Base-by-base conservation (phyloP, 2,888 invertebrate species). In the Andrena marginata region DNA sequence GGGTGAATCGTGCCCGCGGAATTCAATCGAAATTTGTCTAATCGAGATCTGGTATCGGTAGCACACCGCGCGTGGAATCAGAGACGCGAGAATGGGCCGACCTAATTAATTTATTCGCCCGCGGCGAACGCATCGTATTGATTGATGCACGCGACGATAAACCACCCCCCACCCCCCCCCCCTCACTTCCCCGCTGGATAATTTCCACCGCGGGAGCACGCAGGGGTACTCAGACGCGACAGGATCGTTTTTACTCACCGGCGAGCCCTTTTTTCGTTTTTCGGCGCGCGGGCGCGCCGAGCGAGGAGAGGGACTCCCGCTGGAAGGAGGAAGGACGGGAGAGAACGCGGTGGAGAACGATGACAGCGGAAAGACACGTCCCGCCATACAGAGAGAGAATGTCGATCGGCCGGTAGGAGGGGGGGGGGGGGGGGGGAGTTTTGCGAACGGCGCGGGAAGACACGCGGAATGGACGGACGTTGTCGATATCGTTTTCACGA, bases 401-500 rank as follows among this genome's bases (percentile, higher is more conserved):
- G 86, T 87, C 86, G 86, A 87, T 87, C 85, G 80, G n/a, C n/a
- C n/a, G n/a, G n/a, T n/a, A n/a, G n/a, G n/a, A n/a, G n/a, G n/a
- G n/a, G n/a, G n/a, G n/a, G n/a, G n/a, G 42, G 5, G 2, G 29
- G 29, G 29, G 31, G 31, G 0, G 86, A 77, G 84, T 86, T 87
- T 80, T 72, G 10, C 84, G 79, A 67, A 65, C 86, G 79, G 84
- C 73, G 84, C 73, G 70, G 86, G 86, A 86, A 87, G 86, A 86
- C 86, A 86, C 86, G 86, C 82, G 82, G 86, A 87, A 87, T 80
- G 86, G 87, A 87, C 85, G 87, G 87, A 87, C 85, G 87, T 82
- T 87, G 87, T 87, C 87, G 87, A 87, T 87, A 87, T 87, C 85
- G 86, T 85, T 87, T 87, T 88, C 85, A 87, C 88, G 85, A 82